These are phyloP conservation scores for Platysteira castanea DNA, from an alignment of 2,113 vertebrate genomes.

Conservation along the genomic window DNA sequence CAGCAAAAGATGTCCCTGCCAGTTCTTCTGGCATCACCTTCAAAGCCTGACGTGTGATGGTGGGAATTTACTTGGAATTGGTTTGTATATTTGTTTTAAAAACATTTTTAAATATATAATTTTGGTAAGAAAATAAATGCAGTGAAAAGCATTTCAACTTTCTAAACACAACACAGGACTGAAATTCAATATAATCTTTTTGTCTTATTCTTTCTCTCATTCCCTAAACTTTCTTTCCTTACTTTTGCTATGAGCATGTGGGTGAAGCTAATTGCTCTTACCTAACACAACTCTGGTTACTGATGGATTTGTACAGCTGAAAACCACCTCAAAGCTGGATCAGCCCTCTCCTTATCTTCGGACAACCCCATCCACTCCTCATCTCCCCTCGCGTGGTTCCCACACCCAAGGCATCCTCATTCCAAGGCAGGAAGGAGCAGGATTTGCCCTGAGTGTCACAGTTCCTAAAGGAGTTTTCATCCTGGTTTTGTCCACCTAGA, in stretches of 20 bases:
- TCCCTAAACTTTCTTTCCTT: background rate
- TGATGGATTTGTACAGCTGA: background rate
- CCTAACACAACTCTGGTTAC: rapidly evolving
- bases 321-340: background rate
- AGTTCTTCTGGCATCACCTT: background rate
- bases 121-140: background rate
- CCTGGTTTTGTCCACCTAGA: background rate
- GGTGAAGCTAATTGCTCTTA: background rate
- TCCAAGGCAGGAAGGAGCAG: background rate
- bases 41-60: background rate
- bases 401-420: background rate
- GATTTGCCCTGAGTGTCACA: background rate
- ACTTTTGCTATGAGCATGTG: rapidly evolving
- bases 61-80: background rate
- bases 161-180: background rate
- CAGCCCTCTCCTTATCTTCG: background rate
- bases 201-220: background rate
- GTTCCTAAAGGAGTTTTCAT: background rate
- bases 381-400: background rate
- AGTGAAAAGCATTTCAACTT: background rate
- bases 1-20: background rate
- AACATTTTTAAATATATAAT: rapidly evolving
- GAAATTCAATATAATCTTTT: background rate
- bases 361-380: background rate
- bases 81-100: background rate